Percentiles rank a stretch among this genome's conserved stretches.
These are phyloP conservation scores for Oreochromis aureus DNA, from an alignment of 2,113 vertebrate genomes.

Conservation along the genomic window DNA sequence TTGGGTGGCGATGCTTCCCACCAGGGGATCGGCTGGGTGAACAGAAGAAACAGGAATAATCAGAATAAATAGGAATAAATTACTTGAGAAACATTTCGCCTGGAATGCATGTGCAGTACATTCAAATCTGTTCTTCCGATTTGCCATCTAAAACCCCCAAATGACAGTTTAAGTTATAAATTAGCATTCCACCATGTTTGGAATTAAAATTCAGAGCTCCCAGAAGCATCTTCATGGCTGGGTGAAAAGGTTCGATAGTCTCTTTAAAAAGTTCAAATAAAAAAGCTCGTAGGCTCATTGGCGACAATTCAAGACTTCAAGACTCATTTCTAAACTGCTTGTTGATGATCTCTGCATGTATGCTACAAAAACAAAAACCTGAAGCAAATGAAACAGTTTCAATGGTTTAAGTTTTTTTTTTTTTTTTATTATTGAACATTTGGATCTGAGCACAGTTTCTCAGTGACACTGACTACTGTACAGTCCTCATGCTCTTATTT, in stretches of 20 bases:
- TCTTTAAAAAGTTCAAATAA: neutral
- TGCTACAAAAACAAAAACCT: neutral
- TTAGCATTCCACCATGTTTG: neutral
- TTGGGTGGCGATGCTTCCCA: constrained; percentile 96
- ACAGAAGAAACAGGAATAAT: neutral
- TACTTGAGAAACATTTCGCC: neutral
- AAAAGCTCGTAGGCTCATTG: neutral
- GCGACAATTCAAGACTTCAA: neutral
- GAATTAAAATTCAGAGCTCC: neutral
- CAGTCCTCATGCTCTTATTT: neutral
- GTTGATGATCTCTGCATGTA: neutral
- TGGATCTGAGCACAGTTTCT: neutral
- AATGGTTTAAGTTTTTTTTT: neutral
- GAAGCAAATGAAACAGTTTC: neutral
- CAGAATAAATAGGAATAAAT: neutral
- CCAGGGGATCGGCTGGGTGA: constrained; percentile 86
- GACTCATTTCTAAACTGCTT: neutral
- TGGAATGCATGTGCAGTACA: neutral
- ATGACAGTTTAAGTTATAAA: neutral
- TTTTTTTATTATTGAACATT: rapidly evolving
- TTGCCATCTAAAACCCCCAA: neutral
- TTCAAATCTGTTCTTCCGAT: neutral
- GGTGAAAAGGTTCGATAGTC: neutral
- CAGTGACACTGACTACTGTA: neutral
- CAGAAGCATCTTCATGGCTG: neutral